Evolutionary conservation across 2,888 invertebrate genomes (phyloP).

Genomic region (Aproaerema taeniolella): DNA sequence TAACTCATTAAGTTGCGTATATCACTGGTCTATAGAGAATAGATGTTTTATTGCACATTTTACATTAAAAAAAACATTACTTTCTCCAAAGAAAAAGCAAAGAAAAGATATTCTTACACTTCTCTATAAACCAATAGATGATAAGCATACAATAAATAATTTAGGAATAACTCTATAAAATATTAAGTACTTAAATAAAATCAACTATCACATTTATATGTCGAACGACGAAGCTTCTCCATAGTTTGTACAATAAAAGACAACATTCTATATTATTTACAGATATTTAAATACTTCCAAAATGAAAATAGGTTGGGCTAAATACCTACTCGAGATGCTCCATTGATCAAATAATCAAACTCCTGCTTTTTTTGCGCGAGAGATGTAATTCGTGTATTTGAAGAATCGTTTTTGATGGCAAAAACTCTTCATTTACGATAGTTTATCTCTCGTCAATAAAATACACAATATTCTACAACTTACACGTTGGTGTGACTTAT

Average conservation of each 20-base stretch:
- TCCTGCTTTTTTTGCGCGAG: too few relatives aligned
- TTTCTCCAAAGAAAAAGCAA: too few relatives aligned
- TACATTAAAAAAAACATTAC: not conserved
- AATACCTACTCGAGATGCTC: constrained; percentile 4
- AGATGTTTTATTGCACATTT: constrained; percentile 32
- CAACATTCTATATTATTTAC: constrained; percentile 30
- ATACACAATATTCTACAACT: too few relatives aligned
- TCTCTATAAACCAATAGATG: not conserved
- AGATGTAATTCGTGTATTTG: too few relatives aligned
- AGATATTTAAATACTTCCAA: constrained; percentile 30
- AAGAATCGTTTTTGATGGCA: too few relatives aligned
- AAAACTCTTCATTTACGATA: too few relatives aligned
- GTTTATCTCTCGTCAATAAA: too few relatives aligned
- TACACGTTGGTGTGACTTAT: too few relatives aligned
- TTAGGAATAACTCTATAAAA: constrained; percentile 67
- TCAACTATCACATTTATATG: constrained; percentile 75
- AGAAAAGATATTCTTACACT: too few relatives aligned
- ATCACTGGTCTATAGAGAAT: constrained; percentile 37
- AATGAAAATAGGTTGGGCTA: constrained; percentile 33
- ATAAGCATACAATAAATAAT: constrained; percentile 75
- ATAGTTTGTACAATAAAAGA: constrained; percentile 53
- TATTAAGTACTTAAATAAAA: constrained; percentile 74
- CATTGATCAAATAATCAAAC: too few relatives aligned
- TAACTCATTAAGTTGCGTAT: constrained; percentile 25
- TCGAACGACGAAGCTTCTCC: constrained; percentile 68